Evolutionary conservation across 2,113 vertebrate genomes (phyloP).

Genomic region (Serinus canaria): DNA sequence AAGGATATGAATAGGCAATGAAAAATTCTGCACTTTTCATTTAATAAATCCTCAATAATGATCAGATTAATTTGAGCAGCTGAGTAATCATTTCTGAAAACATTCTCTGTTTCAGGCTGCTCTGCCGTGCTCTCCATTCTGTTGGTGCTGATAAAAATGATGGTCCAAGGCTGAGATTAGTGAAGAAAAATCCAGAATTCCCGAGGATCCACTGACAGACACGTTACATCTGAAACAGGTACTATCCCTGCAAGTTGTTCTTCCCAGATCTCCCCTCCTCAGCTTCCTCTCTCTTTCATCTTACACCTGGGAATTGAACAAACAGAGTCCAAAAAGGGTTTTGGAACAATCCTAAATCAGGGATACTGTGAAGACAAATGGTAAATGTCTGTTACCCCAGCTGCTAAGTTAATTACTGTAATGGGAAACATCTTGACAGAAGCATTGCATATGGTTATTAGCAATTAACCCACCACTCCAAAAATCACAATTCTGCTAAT

Average conservation of each 20-base stretch:
- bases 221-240: not conserved
- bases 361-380: conserved; percentile 75
- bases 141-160: not conserved
- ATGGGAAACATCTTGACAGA: conserved; percentile 80
- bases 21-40: not conserved
- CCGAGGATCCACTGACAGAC: not conserved
- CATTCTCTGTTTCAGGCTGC: not conserved
- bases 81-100: not conserved
- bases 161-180: not conserved
- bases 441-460: conserved; percentile 79
- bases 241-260: not conserved
- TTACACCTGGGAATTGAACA: conserved; percentile 33
- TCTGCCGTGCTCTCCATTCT: not conserved
- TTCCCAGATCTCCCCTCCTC: not conserved
- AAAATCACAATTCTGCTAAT: conserved; percentile 77
- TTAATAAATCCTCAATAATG: not conserved
- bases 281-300: not conserved
- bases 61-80: not conserved
- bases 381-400: conserved; percentile 78
- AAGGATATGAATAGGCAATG: not conserved
- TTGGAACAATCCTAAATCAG: conserved; percentile 58
- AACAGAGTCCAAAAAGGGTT: conserved; percentile 39
- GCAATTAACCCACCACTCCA: conserved; percentile 79
- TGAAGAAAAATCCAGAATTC: not conserved
- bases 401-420: conserved; percentile 80